Conservation (phyloP, 1,140 invertebrate genomes). For the Hyles vespertilio region DNA sequence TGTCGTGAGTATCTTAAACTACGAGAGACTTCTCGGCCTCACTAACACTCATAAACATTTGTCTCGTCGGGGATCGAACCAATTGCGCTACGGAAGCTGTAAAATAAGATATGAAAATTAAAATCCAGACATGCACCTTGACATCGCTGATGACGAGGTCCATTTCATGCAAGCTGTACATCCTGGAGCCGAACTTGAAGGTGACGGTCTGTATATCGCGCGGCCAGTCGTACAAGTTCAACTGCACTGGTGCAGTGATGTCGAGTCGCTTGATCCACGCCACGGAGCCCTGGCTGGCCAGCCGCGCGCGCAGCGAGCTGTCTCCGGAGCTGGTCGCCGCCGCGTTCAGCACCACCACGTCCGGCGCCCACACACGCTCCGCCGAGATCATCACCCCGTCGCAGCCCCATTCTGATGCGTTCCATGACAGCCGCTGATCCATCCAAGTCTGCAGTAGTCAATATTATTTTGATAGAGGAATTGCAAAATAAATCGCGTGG, state of each 20-base stretch:
- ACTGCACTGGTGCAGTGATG: slow-evolving; percentile 33
- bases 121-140: slow-evolving; percentile 18
- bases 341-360: slow-evolving; percentile 43
- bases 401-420: slow-evolving; percentile 47
- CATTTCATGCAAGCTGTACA: slow-evolving; percentile 33
- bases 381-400: slow-evolving; percentile 28
- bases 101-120: not conserved
- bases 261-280: slow-evolving; percentile 40
- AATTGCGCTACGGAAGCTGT: not conserved
- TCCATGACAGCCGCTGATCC: slow-evolving; percentile 52
- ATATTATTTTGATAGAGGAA: not conserved
- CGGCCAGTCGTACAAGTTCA: slow-evolving; percentile 47
- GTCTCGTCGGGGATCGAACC: not conserved
- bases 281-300: slow-evolving; percentile 36
- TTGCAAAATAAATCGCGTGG: not conserved
- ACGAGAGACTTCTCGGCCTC: no score
- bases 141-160: slow-evolving; percentile 26
- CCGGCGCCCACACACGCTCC: slow-evolving; percentile 52
- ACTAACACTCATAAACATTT: no score
- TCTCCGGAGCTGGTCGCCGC: slow-evolving; percentile 29
- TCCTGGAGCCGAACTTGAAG: slow-evolving; percentile 49
- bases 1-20: no score
- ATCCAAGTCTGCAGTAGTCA: slow-evolving; percentile 45
- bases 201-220: slow-evolving; percentile 34
- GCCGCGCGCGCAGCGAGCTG: slow-evolving; percentile 31